Base-by-base conservation (phyloP, 1,140 invertebrate species). In the Drosophila auraria region DNA sequence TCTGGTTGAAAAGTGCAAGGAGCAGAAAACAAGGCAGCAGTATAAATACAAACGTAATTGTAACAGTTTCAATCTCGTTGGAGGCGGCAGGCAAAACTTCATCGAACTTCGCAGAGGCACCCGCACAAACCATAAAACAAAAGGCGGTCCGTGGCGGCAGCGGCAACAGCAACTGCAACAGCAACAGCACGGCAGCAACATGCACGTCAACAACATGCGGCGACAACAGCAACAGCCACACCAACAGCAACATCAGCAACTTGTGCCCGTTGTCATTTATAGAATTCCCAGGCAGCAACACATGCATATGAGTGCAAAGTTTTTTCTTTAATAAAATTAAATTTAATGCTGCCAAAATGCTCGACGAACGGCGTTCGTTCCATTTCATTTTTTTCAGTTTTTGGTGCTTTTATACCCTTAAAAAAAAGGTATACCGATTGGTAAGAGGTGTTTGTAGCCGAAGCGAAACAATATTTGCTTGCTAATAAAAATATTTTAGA, bases 301-400 rank as follows among this genome's bases (percentile, higher is more conserved):
- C 60, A 53, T n/a, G n/a, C 30, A 74, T 42, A 66, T 42, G 57
- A 63, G 66, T 69, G 71, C 60, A 81, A 87, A 89, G 73, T 81
- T 89, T 87, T 86, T 87, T 87, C 83, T 89, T 87, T 89, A 87
- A 87, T 87, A 89, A 87, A 89, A 87, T 87, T 87, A 87, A 87
- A 87, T 87, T 89, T 84, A 89, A 87, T 87, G 78, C 81, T 62
- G 64, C 63, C 83, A 89, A 87, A 87, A 89, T 73, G 84, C 77
- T 80, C 61, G 76, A 65, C 63, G 70, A 63, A 74, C 47, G 76
- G 59, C 62, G 50, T 72, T 81, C 72, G 62, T 90, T 87, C 70
- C 53, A 81, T 82, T 89, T 83, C 62, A 83, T 73, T 84, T 83
- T 44, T 27, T 63, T 7, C 36, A 11, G 33, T 38, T 40, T 53